Conservation (phyloP, 2,113 vertebrate species). For the Spilogale gracilis region DNA sequence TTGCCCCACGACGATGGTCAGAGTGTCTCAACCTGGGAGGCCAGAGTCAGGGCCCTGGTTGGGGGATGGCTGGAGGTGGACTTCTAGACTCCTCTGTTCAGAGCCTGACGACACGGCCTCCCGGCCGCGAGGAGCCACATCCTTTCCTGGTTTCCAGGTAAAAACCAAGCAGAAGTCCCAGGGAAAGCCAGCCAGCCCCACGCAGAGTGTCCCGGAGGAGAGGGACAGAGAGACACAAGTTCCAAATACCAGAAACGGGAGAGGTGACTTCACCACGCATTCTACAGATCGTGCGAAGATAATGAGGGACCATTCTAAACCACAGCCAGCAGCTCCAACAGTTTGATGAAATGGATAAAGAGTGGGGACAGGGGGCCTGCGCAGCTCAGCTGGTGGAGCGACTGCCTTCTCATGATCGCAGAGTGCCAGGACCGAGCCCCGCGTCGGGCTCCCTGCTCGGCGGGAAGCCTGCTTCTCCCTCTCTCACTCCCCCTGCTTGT, state of each 20-base stretch:
- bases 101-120: background rate
- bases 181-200: background rate
- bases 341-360: background rate
- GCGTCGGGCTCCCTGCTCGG: too few relatives aligned
- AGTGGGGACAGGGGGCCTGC: too few relatives aligned
- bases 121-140: background rate
- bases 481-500: too few relatives aligned
- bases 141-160: background rate
- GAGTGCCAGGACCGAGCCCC: too few relatives aligned
- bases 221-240: background rate
- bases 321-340: background rate
- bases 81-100: background rate
- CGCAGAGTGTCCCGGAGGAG: background rate
- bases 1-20: accelerated
- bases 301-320: background rate
- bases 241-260: background rate
- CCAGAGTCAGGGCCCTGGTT: background rate
- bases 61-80: background rate
- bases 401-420: too few relatives aligned
- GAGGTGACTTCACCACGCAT: background rate
- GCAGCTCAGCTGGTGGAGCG: too few relatives aligned
- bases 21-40: background rate
- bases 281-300: too few relatives aligned
- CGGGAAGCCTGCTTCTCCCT: too few relatives aligned
- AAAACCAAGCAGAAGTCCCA: background rate